Evolutionary conservation across 2,888 invertebrate species (phyloP), one percentile per base, ranked within the genome.

Genomic region (Agriopis marginaria): DNA sequence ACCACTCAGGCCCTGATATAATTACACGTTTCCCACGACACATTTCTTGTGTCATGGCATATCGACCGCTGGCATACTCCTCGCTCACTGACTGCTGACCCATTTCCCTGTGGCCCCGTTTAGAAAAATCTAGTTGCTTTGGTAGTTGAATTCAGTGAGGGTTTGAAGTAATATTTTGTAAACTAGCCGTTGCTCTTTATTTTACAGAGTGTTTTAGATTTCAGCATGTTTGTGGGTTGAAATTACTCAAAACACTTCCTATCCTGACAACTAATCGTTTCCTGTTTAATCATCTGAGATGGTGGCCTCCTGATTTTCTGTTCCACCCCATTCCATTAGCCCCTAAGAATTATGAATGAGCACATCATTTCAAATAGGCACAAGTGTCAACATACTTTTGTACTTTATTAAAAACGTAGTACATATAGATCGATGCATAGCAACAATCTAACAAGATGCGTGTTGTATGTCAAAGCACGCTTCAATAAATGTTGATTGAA

Each of bases 41-140:
- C 72, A 72, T 73, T 61, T 47, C 59, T 59, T 70, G 69, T 73
- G 66, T 53, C 74, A 72, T 68, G 63, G 51, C 65, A 68, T 82
- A 82, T 81, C 79, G 81, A 82, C 68, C 78, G 66, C 70, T 76
- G 75, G 74, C 72, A 75, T 77, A 68, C 61, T 74, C 67, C 66
- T 72, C 76, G 61, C 54, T 72, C 76, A 62, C 54, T 62, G 17
- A 56, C 54, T 66, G 69, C 71, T 70, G 81, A 80, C 84, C 84
- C 58, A 73, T 75, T 80, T 84, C 59, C 65, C 42, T 71, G 80
- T 78, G 58, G 32, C 58, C 82, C 81, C 40, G 55, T 77, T 72
- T 75, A 56, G 17, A 68, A 66, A 63, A 60, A 59, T 47, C 39
- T 14, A 23, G 53, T 54, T n/a, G 49, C 53, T 63, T 54, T 32